These are phyloP conservation scores for Oncopodura yosiiana DNA, from an alignment of 1,140 invertebrate species.

Conservation along the genomic window DNA sequence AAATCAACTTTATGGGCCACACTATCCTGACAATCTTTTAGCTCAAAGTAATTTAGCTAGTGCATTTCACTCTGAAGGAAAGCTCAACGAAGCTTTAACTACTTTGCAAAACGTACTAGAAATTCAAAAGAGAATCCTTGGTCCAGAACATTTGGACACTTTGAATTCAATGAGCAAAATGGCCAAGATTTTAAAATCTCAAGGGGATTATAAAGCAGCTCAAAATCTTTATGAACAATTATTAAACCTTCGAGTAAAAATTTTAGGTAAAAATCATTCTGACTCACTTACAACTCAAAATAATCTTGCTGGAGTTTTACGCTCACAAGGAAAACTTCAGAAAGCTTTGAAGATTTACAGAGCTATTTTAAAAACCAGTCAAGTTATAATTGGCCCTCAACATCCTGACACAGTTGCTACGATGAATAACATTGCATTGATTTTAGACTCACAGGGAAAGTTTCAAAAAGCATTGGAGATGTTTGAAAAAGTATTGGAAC, in stretches of 20 bases:
- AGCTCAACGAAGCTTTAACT: too few species aligned
- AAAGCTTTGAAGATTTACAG: constrained; percentile 4
- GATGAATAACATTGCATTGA: constrained; percentile 1
- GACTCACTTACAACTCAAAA: constrained; percentile 19
- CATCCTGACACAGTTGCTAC: constrained; percentile 2
- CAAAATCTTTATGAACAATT: too few species aligned
- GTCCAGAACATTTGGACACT: constrained; percentile 17
- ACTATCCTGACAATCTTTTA: too few species aligned
- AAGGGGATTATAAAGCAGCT: too few species aligned
- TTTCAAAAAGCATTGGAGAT: constrained; percentile 19
- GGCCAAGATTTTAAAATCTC: too few species aligned
- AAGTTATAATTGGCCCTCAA: constrained; percentile 1
- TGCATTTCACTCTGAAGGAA: too few species aligned
- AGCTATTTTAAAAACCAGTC: constrained; percentile 11
- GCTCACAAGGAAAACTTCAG: constrained; percentile 3
- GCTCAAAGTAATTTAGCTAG: too few species aligned
- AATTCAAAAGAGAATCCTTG: too few species aligned
- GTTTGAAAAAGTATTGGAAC: constrained; percentile 13
- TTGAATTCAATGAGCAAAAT: constrained; percentile 14
- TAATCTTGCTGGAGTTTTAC: constrained; percentile 27
- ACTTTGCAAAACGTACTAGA: too few species aligned
- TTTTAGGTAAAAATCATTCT: constrained; percentile 14
- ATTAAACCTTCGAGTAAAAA: too few species aligned
- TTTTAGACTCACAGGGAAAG: constrained; percentile 8
- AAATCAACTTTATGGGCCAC: too few species aligned